Evolutionary conservation across 37 sponge, comb jelly and placozoan species (phyloP).

Genomic region (Petrosia ficiformis): DNA sequence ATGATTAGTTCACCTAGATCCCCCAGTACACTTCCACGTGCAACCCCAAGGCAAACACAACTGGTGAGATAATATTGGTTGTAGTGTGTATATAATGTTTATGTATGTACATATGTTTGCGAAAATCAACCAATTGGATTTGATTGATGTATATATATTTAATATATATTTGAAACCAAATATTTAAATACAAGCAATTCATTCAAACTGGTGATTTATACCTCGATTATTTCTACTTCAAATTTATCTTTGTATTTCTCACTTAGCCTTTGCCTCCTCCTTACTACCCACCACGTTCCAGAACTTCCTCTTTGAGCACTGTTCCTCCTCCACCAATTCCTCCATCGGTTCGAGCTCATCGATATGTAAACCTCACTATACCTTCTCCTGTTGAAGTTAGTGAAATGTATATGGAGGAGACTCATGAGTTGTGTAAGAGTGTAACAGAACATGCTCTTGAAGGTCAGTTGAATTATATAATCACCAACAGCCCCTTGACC

Average conservation of each 20-base stretch:
- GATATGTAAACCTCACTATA: neutral
- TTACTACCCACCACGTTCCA: neutral
- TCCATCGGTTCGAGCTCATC: neutral
- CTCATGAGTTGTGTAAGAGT: conserved; percentile 64
- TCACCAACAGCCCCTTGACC: neutral
- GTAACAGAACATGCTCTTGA: conserved; percentile 58
- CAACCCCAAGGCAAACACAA: conserved; percentile 39
- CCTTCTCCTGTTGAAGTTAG: conserved; percentile 7
- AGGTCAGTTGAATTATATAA: conserved; percentile 2
- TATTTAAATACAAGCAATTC: neutral
- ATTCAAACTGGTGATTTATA: no score
- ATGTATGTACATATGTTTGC: neutral
- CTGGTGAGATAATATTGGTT: conserved; percentile 5
- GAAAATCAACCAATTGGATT: neutral
- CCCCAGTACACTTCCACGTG: conserved; percentile 51
- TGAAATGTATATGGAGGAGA: conserved; percentile 59
- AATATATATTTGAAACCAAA: neutral
- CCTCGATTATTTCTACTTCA: no score
- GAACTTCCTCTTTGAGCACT: neutral
- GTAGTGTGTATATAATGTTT: neutral
- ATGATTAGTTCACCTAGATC: conserved; percentile 11
- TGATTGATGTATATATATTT: neutral
- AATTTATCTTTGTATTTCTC: neutral
- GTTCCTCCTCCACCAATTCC: conserved; percentile 8
- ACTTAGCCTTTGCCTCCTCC: conserved; percentile 27